These are phyloP conservation scores for Cyrtonyx montezumae DNA, from an alignment of 2,113 vertebrate genomes.

Conservation along the genomic window DNA sequence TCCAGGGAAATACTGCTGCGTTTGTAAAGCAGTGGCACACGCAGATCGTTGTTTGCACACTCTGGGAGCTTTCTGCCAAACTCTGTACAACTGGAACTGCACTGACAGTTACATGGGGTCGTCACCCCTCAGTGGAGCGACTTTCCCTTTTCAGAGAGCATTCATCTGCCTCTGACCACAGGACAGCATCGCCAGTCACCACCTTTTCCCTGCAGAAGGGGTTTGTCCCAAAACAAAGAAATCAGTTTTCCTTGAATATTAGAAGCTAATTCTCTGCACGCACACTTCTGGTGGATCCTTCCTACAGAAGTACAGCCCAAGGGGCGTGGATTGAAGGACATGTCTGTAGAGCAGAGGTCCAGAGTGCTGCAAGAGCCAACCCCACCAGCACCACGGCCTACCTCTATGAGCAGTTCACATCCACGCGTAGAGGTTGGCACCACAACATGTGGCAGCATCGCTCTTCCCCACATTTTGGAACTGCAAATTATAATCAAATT, in stretches of 20 bases:
- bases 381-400: neutral
- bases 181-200: neutral
- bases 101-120: rapidly evolving
- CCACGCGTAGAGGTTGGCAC: no score
- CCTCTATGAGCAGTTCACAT: constrained; percentile 8
- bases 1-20: neutral
- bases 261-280: neutral
- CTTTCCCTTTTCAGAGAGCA: neutral
- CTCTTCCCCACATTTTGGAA: neutral
- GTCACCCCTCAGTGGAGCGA: rapidly evolving
- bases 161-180: neutral
- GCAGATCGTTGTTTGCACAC: neutral
- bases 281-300: neutral
- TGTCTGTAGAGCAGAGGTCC: rapidly evolving
- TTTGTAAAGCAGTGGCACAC: neutral
- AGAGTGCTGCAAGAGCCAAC: neutral
- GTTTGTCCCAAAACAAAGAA: neutral
- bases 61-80: neutral
- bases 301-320: neutral
- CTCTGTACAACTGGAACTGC: neutral
- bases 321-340: neutral
- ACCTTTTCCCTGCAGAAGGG: rapidly evolving
- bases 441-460: neutral
- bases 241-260: neutral
- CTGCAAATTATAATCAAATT: neutral